Evolutionary conservation across 2,113 vertebrate species (phyloP).

Genomic region (Callithrix jacchus): DNA sequence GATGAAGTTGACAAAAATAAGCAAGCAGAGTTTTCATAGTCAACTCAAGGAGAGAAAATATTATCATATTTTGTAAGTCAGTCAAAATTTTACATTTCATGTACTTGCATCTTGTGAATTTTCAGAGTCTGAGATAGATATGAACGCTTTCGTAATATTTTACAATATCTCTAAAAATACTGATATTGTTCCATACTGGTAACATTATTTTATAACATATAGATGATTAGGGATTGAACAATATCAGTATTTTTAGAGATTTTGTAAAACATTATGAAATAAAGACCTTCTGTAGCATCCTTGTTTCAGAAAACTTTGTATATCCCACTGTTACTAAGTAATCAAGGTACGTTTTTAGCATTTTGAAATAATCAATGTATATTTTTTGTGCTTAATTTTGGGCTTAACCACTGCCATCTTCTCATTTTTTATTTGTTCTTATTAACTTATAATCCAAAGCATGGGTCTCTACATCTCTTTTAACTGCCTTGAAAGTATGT

Average conservation of each 20-base stretch:
- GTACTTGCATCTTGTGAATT: conserved; percentile 43
- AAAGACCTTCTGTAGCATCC: background rate
- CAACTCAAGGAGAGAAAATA: background rate
- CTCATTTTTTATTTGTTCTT: background rate
- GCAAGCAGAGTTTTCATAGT: conserved; percentile 19
- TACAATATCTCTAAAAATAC: background rate
- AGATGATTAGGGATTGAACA: background rate
- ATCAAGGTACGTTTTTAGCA: conserved; percentile 10
- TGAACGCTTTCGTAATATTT: background rate
- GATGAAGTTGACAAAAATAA: no score
- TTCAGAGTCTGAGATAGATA: background rate
- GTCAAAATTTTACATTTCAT: conserved; percentile 36
- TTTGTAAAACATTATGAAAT: background rate
- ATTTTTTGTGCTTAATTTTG: background rate
- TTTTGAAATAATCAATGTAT: conserved; percentile 46
- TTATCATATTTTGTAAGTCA: background rate
- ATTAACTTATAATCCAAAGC: background rate
- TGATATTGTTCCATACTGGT: background rate
- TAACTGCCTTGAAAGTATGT: background rate
- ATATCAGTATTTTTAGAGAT: background rate
- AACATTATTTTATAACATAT: background rate
- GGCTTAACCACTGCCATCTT: background rate
- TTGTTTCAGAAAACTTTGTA: background rate
- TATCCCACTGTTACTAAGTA: background rate
- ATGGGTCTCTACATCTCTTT: background rate